A percentile compares a stretch with the other conserved stretches of the same genome.
Conservation (phyloP, 2,888 invertebrate genomes). For the Hyalella azteca region DNA sequence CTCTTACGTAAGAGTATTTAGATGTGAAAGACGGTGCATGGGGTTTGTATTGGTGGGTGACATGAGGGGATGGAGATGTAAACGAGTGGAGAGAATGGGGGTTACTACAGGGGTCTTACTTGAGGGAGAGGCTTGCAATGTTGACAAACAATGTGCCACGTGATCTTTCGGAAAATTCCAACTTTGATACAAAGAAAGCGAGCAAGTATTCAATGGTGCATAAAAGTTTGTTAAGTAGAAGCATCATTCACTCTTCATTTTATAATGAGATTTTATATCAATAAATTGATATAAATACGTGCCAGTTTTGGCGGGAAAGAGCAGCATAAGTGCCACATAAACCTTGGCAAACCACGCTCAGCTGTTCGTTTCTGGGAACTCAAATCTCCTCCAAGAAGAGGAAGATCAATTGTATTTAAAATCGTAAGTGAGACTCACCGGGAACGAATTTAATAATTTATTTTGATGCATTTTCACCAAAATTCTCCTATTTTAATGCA, state of each 20-base stretch:
- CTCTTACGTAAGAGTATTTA: neutral
- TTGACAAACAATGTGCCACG: conserved; percentile 24
- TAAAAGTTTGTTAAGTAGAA: too few relatives aligned
- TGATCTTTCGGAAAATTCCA: neutral
- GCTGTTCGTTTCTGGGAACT: conserved; percentile 3
- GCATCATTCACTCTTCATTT: too few relatives aligned
- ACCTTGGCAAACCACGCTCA: neutral
- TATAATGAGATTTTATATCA: too few relatives aligned
- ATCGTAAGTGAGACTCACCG: too few relatives aligned
- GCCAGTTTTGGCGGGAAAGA: neutral
- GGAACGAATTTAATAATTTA: too few relatives aligned
- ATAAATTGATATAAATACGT: too few relatives aligned
- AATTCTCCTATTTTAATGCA: too few relatives aligned
- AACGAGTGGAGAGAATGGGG: neutral
- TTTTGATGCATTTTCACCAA: too few relatives aligned
- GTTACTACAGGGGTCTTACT: conserved; percentile 7
- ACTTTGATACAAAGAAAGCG: too few relatives aligned
- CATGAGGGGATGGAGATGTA: neutral
- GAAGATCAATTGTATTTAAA: too few relatives aligned
- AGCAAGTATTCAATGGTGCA: neutral
- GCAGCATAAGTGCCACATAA: neutral
- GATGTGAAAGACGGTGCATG: neutral
- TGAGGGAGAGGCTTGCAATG: conserved; percentile 12
- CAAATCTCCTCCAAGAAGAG: too few relatives aligned
- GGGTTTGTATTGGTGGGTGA: conserved; percentile 9